phyloP scores from a whole-genome alignment of 2,888 invertebrate genomes.

The Pterostichus niger region DNA sequence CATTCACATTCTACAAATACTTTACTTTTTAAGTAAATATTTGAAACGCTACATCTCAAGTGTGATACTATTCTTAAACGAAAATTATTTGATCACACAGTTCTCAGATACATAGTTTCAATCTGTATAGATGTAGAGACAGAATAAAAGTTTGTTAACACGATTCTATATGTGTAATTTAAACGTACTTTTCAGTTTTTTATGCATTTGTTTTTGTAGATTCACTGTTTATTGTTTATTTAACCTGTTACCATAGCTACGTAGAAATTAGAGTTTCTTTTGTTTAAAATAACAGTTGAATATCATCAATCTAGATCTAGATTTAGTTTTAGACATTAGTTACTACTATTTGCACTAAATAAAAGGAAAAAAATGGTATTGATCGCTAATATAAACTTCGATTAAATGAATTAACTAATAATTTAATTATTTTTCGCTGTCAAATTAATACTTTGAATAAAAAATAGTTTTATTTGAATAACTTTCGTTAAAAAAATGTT shows the following conservation, averaged over 20 bases:
- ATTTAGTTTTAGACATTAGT: no score
- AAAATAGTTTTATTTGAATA: no score
- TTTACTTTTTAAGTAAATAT: constrained; percentile 54
- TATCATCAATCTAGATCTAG: no score
- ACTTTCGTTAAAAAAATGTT: no score
- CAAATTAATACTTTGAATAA: no score
- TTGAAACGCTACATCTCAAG: constrained; percentile 51
- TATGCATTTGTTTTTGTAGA: no score
- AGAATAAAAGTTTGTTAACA: constrained; percentile 61
- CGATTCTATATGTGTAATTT: constrained; percentile 37
- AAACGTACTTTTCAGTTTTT: constrained; percentile 18
- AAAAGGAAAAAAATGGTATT: no score
- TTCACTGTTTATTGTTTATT: background rate
- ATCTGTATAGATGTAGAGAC: constrained; percentile 63
- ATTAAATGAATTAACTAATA: no score
- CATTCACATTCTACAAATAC: constrained; percentile 30
- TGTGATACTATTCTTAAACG: constrained; percentile 47
- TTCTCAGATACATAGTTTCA: constrained; percentile 56
- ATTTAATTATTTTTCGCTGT: no score
- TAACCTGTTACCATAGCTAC: background rate
- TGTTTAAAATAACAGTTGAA: constrained; percentile 4
- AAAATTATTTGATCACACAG: constrained; percentile 51
- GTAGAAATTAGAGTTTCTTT: background rate
- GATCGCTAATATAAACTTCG: no score
- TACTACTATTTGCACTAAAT: no score